phyloP scores from a whole-genome alignment of 2,797 vertebrate species.

The Falco cherrug region DNA sequence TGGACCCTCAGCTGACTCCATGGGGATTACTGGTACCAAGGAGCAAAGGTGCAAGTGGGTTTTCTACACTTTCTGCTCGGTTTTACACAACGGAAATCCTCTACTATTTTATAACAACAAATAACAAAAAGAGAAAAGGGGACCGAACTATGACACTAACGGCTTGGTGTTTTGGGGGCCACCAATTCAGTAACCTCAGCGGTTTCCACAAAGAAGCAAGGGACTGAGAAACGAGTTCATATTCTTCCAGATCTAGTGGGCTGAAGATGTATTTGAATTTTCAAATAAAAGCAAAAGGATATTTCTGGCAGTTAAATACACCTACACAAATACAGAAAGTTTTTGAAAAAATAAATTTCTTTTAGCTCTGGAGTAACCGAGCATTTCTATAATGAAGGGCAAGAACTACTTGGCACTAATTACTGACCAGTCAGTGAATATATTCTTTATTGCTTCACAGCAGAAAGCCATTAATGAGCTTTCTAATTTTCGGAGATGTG shows the following conservation, averaged over 20 bases:
- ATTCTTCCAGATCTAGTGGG: neutral
- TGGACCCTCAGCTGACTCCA: neutral
- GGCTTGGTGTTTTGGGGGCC: neutral
- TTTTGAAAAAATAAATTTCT: neutral
- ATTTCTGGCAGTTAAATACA: neutral
- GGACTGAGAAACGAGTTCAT: neutral
- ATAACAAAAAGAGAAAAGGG: neutral
- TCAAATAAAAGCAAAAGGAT: neutral
- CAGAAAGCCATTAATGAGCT: slow-evolving; percentile 71
- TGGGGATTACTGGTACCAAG: neutral
- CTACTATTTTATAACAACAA: neutral
- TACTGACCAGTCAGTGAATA: slow-evolving; percentile 55
- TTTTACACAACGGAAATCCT: neutral
- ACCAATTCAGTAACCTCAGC: neutral
- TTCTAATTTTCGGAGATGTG: slow-evolving; percentile 64
- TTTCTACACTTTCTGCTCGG: neutral
- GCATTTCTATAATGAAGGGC: slow-evolving; percentile 12
- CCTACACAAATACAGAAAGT: neutral
- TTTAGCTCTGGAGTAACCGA: neutral
- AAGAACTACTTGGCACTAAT: slow-evolving; percentile 42
- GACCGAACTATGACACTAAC: neutral
- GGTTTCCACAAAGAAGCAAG: neutral
- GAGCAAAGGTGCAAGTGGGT: neutral
- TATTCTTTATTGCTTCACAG: slow-evolving; percentile 68
- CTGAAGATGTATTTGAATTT: neutral